A percentile compares a stretch with the other conserved stretches of the same genome.
Evolutionary conservation across 2,888 invertebrate genomes (phyloP).

Genomic region (Diarsia dahlii): DNA sequence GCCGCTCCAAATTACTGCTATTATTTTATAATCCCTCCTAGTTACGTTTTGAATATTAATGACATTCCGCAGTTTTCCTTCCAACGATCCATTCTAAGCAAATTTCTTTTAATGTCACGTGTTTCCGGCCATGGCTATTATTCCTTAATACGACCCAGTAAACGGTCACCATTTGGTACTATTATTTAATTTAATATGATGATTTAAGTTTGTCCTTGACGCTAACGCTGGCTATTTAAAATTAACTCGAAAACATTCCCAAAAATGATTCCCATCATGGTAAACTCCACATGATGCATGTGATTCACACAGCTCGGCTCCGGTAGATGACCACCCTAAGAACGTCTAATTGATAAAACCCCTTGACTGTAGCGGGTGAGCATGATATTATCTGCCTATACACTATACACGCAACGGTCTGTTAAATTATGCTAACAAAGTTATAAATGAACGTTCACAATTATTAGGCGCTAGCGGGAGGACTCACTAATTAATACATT

Average conservation of each 20-base stretch:
- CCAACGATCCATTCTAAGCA: conserved; percentile 82
- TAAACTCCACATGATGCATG: conserved; percentile 53
- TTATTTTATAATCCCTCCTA: conserved; percentile 91
- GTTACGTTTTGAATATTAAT: conserved; percentile 91
- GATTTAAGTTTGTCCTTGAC: neutral
- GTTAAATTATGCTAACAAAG: conserved; percentile 84
- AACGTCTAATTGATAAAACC: conserved; percentile 69
- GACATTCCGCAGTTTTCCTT: conserved; percentile 87
- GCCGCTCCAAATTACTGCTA: conserved; percentile 90
- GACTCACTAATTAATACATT: conserved; percentile 88
- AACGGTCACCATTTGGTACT: conserved; percentile 3
- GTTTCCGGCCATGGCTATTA: conserved; percentile 70
- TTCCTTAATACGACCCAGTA: conserved; percentile 33
- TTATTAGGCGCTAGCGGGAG: conserved; percentile 73
- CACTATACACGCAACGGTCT: conserved; percentile 72
- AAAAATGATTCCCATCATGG: conserved; percentile 35
- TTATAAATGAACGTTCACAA: conserved; percentile 82
- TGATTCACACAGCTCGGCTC: conserved; percentile 59
- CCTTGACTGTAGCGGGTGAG: conserved; percentile 54
- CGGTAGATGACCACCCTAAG: conserved; percentile 69
- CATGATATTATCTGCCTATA: conserved; percentile 75
- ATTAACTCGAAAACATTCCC: conserved; percentile 11
- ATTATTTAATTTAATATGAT: conserved; percentile 18
- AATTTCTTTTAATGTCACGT: conserved; percentile 83
- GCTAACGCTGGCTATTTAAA: neutral